Evolutionary conservation across 2,113 vertebrate genomes (phyloP), one percentile per base, ranked within the genome.

Genomic region (Eulacestoma nigropectus): DNA sequence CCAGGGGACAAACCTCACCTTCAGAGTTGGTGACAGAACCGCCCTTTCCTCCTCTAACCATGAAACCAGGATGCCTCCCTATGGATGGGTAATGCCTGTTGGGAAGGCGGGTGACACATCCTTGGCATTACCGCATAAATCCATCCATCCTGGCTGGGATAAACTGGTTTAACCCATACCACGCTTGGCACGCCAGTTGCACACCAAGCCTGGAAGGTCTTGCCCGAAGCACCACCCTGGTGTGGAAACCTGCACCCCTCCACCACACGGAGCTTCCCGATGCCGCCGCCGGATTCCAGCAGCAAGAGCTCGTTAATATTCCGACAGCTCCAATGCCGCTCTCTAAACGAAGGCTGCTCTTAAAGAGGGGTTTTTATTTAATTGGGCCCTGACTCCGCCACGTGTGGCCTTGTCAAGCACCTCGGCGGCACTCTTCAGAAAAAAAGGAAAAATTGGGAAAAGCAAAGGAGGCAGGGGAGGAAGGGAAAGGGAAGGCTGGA

Each of bases 271-370:
- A 35, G 23, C n/a, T 27, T 73, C n/a, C 33, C 0, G 0, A 22
- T 1, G 1, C 22, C 1, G 0, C 73, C 41, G 78, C 37, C 7
- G 37, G 92, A 90, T 96, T 74, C 67, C 1, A 4, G 85, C 0
- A 6, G 86, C 47, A 79, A 27, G 87, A 91, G 59, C 95, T 97
- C 2, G 14, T 98, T 98, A 97, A 95, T 95, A 95, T 96, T 96
- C 96, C 16, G 6, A 67, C 93, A 96, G 92, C 86, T 96, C 94
- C 25, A 0, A 56, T 95, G 83, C 64, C 19, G 0, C 73, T 79
- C 64, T 75, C 70, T 76, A 93, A 95, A 89, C 0, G 84, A 96
- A 91, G 84, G 90, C 62, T 16, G 50, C 62, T 82, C 87, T 77
- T 91, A 73, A 96, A 95, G 62, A 93, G 72, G 37, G 73, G 57